Base-by-base conservation (phyloP, 2,888 invertebrate species). In the Scaptodrosophila latifasciaeformis region DNA sequence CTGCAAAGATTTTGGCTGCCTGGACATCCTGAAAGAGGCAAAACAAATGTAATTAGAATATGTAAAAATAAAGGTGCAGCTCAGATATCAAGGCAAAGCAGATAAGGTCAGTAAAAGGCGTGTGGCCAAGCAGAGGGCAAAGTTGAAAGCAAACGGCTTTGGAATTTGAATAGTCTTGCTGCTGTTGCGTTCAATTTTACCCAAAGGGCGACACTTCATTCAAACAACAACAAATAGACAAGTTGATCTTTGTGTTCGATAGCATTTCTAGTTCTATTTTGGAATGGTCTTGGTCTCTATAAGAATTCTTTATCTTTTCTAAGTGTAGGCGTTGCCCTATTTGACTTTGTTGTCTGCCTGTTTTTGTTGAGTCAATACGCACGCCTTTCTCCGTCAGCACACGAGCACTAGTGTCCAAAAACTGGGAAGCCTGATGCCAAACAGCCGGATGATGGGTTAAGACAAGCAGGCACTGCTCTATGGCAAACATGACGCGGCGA, bases 361-460 rank as follows among this genome's bases (percentile, higher is more conserved):
- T 48, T 50, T 27, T 9, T 39, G 31, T 21, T 34, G 9, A 3
- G 21, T 46, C 40, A 49, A 49, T 83, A 88, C 91, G 88, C 85
- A 94, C 94, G 86, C 97, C 98, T 87, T 97, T 98, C 86, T 99
- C 99, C 44, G 94, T 93, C 54, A 99, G 89, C 68, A 96, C 90
- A 85, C 96, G 96, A 29, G 97, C 95, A 62, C 97, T 96, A 82
- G 96, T 93, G 85, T 99, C 98, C 42, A 99, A 89, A 87, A 96
- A 99, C 83, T 96, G 94, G 0, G 99, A 97, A 0, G 99, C 98
- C 87, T 99, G 99, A 85, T 97, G 96, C 99, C 99, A 99, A 55
- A 99, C 95, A 66, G 99, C 99, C 0, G 99, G 97, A 86, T 99
- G 97, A 87, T 98, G 98, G 0, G 97, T 97, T 29, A 99, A 88